Evolutionary conservation across 2,888 invertebrate genomes (phyloP).

Genomic region (Nemurella pictetii): DNA sequence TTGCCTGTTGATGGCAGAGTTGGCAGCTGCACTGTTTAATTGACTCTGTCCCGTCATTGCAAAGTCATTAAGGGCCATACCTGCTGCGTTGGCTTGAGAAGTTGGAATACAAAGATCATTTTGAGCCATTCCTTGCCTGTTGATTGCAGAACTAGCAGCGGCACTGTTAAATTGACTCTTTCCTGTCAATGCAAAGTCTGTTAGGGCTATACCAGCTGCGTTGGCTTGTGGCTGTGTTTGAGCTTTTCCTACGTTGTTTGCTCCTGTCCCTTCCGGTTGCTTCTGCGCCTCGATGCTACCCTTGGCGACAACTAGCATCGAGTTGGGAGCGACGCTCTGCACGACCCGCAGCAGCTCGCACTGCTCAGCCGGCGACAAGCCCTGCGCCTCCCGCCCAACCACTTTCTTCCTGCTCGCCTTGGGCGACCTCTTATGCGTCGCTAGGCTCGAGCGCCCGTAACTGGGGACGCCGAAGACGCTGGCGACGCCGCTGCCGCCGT

Average conservation of each 20-base stretch:
- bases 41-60: background rate
- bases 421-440: background rate
- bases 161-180: background rate
- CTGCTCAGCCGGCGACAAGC: background rate
- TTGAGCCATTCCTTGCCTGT: background rate
- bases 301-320: background rate
- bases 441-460: no score
- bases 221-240: background rate
- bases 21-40: background rate
- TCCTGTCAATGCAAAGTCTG: background rate
- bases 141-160: background rate
- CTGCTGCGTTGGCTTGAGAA: background rate
- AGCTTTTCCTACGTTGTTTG: no score
- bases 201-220: background rate
- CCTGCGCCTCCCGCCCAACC: background rate
- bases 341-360: background rate
- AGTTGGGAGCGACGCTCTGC: background rate
- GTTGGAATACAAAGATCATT: background rate
- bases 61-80: background rate
- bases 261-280: no score
- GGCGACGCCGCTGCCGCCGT: background rate
- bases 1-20: background rate
- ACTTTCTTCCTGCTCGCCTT: background rate
- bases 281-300: no score
- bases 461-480: background rate